Evolutionary conservation across 2,888 invertebrate species (phyloP), one percentile per base, ranked within the genome.

Genomic region (Gymnoscelis rufifasciata): DNA sequence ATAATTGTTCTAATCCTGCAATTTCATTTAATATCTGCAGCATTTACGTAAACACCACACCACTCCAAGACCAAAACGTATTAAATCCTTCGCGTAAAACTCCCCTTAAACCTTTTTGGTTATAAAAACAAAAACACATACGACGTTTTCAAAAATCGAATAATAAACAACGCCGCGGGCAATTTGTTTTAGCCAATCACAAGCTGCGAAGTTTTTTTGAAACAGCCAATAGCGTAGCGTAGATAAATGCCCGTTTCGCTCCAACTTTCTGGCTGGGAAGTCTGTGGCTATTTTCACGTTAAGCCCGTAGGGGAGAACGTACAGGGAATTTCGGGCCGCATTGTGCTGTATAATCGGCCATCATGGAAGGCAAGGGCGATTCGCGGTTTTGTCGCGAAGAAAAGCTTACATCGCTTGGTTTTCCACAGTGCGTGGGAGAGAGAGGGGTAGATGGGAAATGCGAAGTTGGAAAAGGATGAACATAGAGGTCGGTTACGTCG

Each of bases 121-220:
- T 40, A 36, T 4, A 14, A 40, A 48, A 38, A 48, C n/a, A 29
- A 43, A 35, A 29, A 51, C 74, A 58, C 66, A 68, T 82, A 77
- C 50, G 76, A 57, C 76, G 54, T 78, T 50, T 83, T 76, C 53
- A 52, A 73, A 75, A 80, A 74, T 74, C 64, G 66, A 43, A 55
- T 62, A 66, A 75, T 78, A 80, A 81, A 83, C 74, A 78, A 78
- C 75, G 67, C 79, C 86, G 81, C 79, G 73, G 75, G 81, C 88
- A 89, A 89, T 89, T 89, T 89, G 83, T 83, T 83, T 82, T 72
- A 69, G 71, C 90, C 90, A 90, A 90, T 90, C 82, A 77, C 78
- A 73, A 64, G 77, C 74, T 70, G 70, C 71, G 71, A 73, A 68
- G 65, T 80, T 81, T 84, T 86, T 84, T 84, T 73, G 64, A 78